phyloP scores from a whole-genome alignment of 2,888 invertebrate species.

The Catocala nupta region DNA sequence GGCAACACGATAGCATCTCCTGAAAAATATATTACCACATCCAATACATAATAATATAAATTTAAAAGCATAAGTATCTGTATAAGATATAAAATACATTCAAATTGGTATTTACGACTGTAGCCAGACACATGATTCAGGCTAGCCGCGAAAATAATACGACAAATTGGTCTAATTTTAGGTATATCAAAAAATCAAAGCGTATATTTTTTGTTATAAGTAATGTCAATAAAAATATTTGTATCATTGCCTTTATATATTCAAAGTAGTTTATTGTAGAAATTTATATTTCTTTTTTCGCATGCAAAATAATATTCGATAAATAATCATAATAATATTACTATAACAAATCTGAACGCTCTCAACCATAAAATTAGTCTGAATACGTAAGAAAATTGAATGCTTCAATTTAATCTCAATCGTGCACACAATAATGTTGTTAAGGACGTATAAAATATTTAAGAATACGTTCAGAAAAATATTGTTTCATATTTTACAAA shows the following conservation, averaged over 20 bases:
- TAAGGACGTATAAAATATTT: not conserved
- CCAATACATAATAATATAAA: not conserved
- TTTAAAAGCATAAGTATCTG: not conserved
- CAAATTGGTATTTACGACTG: slow-evolving; percentile 1
- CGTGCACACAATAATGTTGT: not conserved
- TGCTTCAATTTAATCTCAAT: slow-evolving; percentile 6
- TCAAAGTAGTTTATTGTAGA: not conserved
- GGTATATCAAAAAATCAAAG: not conserved
- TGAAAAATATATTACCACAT: not conserved
- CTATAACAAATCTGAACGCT: slow-evolving; percentile 1
- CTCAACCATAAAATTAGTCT: slow-evolving; percentile 20
- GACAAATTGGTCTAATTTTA: slow-evolving; percentile 2
- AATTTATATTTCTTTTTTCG: not conserved
- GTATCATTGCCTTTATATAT: not conserved
- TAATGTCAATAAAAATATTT: slow-evolving; percentile 1
- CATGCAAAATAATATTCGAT: not conserved
- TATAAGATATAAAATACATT: slow-evolving; percentile 2
- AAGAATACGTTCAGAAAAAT: not conserved
- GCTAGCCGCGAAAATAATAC: not conserved
- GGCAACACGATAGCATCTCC: slow-evolving; percentile 16
- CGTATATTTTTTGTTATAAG: slow-evolving; percentile 1
- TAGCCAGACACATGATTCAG: not conserved
- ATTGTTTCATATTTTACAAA: not conserved
- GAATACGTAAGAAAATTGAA: slow-evolving; percentile 13
- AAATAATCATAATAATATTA: slow-evolving; percentile 3